Percentiles rank a stretch among this genome's conserved stretches.
phyloP scores from a whole-genome alignment of 2,797 vertebrate species.

The Enteromius fasciolatus region DNA sequence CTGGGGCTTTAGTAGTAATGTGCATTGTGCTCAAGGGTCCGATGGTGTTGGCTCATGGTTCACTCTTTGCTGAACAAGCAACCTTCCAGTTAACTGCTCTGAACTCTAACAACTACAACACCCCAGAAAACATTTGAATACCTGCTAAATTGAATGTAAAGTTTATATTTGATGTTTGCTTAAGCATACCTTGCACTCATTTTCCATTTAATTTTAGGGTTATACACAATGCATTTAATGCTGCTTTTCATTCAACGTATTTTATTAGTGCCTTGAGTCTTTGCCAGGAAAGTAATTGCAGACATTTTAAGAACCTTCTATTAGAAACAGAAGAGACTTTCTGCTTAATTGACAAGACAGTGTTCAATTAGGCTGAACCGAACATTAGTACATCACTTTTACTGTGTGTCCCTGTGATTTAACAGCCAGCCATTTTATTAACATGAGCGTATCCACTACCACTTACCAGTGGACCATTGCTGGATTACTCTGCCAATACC shows the following conservation, averaged over 20 bases:
- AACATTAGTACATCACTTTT: slow-evolving; percentile 79
- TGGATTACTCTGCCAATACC: slow-evolving; percentile 21
- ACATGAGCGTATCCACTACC: slow-evolving; percentile 52
- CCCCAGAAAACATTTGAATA: slow-evolving; percentile 5
- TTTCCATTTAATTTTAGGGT: neutral
- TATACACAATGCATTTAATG: slow-evolving; percentile 1
- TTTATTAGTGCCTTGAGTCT: slow-evolving; percentile 64
- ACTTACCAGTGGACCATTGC: slow-evolving; percentile 34
- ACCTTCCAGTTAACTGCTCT: neutral
- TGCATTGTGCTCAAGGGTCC: neutral
- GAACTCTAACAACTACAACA: neutral
- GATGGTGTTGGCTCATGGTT: neutral
- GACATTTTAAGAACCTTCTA: slow-evolving; percentile 63
- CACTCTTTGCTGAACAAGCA: slow-evolving; percentile 22
- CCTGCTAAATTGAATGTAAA: slow-evolving; percentile 2
- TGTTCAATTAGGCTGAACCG: slow-evolving; percentile 80
- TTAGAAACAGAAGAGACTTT: slow-evolving; percentile 72
- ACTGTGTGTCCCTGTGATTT: slow-evolving; percentile 75
- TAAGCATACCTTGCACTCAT: neutral
- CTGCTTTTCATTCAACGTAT: slow-evolving; percentile 47
- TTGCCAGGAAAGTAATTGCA: slow-evolving; percentile 73
- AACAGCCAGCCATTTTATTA: slow-evolving; percentile 74
- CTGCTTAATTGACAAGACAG: slow-evolving; percentile 78
- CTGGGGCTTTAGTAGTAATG: neutral
- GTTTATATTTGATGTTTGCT: neutral